These are phyloP conservation scores for Gopherus evgoodei DNA, from an alignment of 2,113 vertebrate species.

Conservation along the genomic window DNA sequence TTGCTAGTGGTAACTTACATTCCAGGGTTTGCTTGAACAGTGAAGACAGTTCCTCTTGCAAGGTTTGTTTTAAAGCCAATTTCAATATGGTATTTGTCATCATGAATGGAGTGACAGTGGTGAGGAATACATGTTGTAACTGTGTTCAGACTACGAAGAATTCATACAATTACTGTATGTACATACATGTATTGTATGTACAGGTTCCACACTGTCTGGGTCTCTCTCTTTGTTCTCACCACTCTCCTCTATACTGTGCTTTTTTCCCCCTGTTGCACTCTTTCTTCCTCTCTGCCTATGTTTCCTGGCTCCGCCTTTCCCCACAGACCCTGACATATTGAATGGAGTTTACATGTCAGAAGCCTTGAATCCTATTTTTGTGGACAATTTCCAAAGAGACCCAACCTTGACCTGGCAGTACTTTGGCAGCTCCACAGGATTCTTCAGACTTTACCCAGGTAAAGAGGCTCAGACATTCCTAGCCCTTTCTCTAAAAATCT, in stretches of 20 bases:
- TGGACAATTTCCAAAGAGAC: constrained; percentile 93
- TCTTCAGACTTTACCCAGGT: constrained; percentile 98
- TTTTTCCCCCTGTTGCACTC: accelerated
- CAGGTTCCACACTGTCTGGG: background rate
- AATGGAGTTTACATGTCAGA: constrained; percentile 97
- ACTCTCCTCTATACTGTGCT: background rate
- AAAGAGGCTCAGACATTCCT: background rate
- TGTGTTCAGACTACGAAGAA: background rate
- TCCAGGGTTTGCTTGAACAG: background rate
- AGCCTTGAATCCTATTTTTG: constrained; percentile 91
- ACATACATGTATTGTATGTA: background rate
- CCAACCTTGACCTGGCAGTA: constrained; percentile 97
- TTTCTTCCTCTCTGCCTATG: background rate
- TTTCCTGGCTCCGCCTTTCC: background rate
- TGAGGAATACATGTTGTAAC: background rate
- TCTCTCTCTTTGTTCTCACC: background rate
- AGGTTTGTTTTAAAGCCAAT: background rate
- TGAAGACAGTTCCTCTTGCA: background rate
- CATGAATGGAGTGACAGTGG: background rate
- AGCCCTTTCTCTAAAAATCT: accelerated
- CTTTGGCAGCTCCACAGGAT: constrained; percentile 94
- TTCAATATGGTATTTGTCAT: background rate
- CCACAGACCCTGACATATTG: constrained; percentile 89
- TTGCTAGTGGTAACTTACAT: background rate
- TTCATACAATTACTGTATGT: too few species aligned